Base-by-base conservation (phyloP, 2,888 invertebrate genomes). In the Drosophila emarginata region DNA sequence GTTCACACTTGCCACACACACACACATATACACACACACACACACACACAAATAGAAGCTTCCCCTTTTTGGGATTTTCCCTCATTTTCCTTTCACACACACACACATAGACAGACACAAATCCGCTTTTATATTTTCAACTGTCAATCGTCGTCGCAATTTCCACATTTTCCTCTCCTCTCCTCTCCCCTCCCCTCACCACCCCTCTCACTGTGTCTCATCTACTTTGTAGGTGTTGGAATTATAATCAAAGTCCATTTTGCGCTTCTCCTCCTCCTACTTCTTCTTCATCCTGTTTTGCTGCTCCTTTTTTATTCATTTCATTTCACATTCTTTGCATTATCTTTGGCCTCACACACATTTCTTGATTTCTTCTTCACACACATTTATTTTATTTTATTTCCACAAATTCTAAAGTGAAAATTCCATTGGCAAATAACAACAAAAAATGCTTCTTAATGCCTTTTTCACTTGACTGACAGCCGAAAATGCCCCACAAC, bases 51-150 rank as follows among this genome's bases (percentile, higher is more conserved):
- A 28, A n/a, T n/a, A 32, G 61, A 37, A 61, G 57, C 71, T 58
- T 56, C 45, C 45, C 45, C 45, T 45, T 40, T 23, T 26, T 58
- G 28, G 18, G 37, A 45, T 45, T 45, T 45, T 45, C 45, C 45
- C 45, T 45, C 45, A 26, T 52, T 52, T 52, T 52, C 52, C 21
- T 32, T 63, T 57, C 39, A 50, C 15, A 52, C 36, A 53, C 53
- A 26, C 53, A 40, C 45, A 50, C n/a, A 54, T 32, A 60, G 72
- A 78, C 72, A 72, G 80, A 87, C 87, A 88, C 84, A 88, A 86
- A 87, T 87, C 87, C 89, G 86, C 89, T 88, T 88, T 87, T 85
- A 89, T 87, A 89, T 89, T 87, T 88, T 82, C 84, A 89, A 89
- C 89, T 88, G 87, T 88, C 87, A 88, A 89, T 89, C 89, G 84